These are phyloP conservation scores for Thryonomys swinderianus DNA, from an alignment of 2,113 vertebrate genomes.

Conservation along the genomic window DNA sequence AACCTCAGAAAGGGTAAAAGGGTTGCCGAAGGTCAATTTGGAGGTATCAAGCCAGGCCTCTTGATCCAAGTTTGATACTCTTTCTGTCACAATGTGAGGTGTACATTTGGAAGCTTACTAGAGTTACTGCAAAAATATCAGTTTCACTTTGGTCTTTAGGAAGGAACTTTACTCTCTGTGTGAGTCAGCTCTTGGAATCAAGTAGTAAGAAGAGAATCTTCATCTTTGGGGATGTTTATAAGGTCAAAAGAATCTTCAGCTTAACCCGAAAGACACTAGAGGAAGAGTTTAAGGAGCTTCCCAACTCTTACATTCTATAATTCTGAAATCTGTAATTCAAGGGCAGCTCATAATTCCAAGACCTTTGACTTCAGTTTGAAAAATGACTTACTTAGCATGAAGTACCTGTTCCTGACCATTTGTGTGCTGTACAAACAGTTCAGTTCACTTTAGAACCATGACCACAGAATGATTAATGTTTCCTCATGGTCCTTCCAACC, in stretches of 20 bases:
- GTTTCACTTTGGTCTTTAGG: not conserved
- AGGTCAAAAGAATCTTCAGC: not conserved
- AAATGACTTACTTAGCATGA: conserved; percentile 21
- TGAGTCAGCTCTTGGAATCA: conserved; percentile 36
- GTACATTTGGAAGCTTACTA: conserved; percentile 24
- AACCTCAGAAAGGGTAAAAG: not conserved
- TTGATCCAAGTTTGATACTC: not conserved
- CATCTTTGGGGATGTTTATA: not conserved
- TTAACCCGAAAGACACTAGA: conserved; percentile 24
- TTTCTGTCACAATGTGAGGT: not conserved
- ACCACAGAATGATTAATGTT: conserved; percentile 30
- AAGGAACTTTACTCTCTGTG: conserved; percentile 18
- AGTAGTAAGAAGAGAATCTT: conserved; percentile 17
- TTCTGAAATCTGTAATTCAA: conserved; percentile 47
- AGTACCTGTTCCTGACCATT: conserved; percentile 58
- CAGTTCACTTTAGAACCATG: conserved; percentile 45
- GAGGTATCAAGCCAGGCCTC: not conserved
- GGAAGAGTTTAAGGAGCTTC: not conserved
- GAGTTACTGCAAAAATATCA: not conserved
- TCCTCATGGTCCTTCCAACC: not conserved
- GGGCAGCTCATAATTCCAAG: conserved; percentile 16
- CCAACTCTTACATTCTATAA: conserved; percentile 3
- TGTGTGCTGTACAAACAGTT: conserved; percentile 15
- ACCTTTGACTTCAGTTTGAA: conserved; percentile 31
- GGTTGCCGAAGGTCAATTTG: not conserved